Evolutionary conservation across 2,888 invertebrate genomes (phyloP).

Genomic region (Halictus ligatus): DNA sequence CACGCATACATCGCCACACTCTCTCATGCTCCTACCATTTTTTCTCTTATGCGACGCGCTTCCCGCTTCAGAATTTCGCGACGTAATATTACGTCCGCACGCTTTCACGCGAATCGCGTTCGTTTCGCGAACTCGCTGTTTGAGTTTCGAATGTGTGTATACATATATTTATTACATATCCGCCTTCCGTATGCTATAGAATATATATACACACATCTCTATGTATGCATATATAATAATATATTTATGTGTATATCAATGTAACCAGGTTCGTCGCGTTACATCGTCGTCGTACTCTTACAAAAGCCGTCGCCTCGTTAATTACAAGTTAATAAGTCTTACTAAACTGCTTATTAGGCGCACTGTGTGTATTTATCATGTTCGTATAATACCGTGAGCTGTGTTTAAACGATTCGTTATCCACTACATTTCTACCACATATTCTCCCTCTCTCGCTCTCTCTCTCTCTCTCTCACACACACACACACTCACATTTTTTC

Average conservation of each 20-base stretch:
- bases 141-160: not conserved
- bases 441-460: slow-evolving; percentile 1
- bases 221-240: not conserved
- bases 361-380: slow-evolving; percentile 22
- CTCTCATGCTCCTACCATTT: slow-evolving; percentile 12
- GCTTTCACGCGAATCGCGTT: not conserved
- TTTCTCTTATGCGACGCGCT: not conserved
- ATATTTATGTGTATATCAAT: slow-evolving; percentile 49
- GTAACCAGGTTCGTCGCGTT: slow-evolving; percentile 58
- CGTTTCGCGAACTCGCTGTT: not conserved
- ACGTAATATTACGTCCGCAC: slow-evolving; percentile 15
- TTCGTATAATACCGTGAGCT: slow-evolving; percentile 10
- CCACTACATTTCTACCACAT: slow-evolving; percentile 17
- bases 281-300: slow-evolving; percentile 57
- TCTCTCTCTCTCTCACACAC: not conserved
- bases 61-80: not conserved
- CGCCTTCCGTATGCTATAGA: not conserved
- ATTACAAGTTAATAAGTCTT: slow-evolving; percentile 53
- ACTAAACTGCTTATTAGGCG: slow-evolving; percentile 54
- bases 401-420: slow-evolving; percentile 20
- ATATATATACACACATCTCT: not conserved
- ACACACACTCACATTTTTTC: too few relatives aligned
- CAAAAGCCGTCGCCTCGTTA: slow-evolving; percentile 62
- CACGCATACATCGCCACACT: not conserved
- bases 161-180: not conserved